phyloP scores from a whole-genome alignment of 2,888 invertebrate species.

The Rhagium mordax region DNA sequence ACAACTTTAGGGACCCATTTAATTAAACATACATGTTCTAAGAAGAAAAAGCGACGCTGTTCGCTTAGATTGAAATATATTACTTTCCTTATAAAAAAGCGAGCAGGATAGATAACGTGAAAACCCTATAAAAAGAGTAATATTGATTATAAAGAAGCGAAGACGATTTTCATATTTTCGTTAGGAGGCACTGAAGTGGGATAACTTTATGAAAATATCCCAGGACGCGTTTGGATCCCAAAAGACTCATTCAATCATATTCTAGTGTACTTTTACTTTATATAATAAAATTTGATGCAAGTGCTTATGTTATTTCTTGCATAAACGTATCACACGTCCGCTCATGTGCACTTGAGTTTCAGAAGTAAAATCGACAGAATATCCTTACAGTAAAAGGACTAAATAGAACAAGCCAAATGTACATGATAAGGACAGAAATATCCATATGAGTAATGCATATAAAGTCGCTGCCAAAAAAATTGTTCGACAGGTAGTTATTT shows the following conservation, averaged over 20 bases:
- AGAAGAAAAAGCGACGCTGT: neutral
- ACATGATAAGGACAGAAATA: too few species aligned
- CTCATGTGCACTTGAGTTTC: neutral
- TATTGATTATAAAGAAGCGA: constrained; percentile 31
- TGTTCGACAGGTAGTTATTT: too few species aligned
- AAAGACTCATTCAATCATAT: constrained; percentile 32
- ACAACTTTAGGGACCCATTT: too few species aligned
- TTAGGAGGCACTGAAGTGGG: constrained; percentile 27
- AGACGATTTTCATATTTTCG: constrained; percentile 33
- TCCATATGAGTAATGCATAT: too few species aligned
- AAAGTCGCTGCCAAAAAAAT: too few species aligned
- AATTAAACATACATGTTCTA: neutral
- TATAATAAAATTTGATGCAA: constrained; percentile 30
- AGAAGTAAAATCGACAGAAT: neutral
- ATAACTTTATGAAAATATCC: constrained; percentile 34
- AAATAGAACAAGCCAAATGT: too few species aligned
- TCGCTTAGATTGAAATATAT: neutral
- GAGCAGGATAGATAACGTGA: constrained; percentile 15
- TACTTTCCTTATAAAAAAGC: constrained; percentile 18
- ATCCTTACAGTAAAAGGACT: neutral
- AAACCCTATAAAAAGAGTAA: constrained; percentile 29
- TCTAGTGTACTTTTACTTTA: constrained; percentile 27
- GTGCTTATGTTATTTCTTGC: constrained; percentile 18
- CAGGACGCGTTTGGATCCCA: constrained; percentile 20
- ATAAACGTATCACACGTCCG: constrained; percentile 4